Base-by-base conservation (phyloP, 2,888 invertebrate species). In the Epinotia nisella region DNA sequence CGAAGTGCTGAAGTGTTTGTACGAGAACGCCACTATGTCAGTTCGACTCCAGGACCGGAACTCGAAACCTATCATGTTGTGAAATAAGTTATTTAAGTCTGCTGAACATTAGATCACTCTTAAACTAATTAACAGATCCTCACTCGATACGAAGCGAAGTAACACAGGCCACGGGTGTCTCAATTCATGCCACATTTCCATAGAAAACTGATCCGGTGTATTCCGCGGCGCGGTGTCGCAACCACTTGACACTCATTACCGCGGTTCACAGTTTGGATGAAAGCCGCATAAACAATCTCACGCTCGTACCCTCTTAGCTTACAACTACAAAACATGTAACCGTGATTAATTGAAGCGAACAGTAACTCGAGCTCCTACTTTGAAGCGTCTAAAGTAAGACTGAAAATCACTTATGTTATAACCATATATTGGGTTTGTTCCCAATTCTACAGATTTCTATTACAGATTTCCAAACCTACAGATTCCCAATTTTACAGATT, bases 181-280 rank as follows among this genome's bases (percentile, higher is more conserved):
- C 13, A 65, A 41, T 66, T 56, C 17, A 53, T 13, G 21, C 2
- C 56, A 55, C 41, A 56, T 66, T 66, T 66, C 41, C 66, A 66
- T 24, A 66, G 66, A 41, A 51, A 41, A 15, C 41, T 11, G 55
- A 66, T 41, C 55, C 55, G 39, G 39, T 21, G 15, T 13, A 68
- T 59, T 56, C 70, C 15, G 53, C 49, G 17, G 61, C 67, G 67
- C 67, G 71, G 72, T 75, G 74, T 75, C 75, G 75, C 74, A 76
- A 45, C 75, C 75, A 75, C 77, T 77, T 78, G 77, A 76, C 78
- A 75, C 76, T 77, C 75, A 76, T 77, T 78, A 77, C 75, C 41
- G 75, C 64, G 76, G 35, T 62, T 71, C 66, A 39, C 65, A 66
- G 77, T 73, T 69, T 71, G 65, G 56, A 53, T 59, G 74, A 67